Conservation (phyloP, 2,113 vertebrate species). For the Vicugna pacos region DNA sequence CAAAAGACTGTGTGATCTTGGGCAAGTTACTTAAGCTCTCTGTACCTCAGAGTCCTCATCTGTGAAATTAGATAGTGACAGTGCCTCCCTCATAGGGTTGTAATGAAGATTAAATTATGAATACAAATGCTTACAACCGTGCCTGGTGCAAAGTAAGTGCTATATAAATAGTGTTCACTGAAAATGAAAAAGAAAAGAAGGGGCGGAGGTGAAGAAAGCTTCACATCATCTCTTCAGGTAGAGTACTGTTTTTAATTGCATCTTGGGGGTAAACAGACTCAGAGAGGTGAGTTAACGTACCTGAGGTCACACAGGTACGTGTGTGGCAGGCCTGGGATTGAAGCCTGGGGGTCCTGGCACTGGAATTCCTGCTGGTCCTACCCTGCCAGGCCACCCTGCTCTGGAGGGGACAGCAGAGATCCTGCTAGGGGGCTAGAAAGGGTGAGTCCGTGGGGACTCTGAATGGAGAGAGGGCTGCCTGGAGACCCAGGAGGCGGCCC, state of each 20-base stretch:
- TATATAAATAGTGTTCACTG: neutral
- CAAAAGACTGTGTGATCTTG: neutral
- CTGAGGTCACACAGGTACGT: neutral
- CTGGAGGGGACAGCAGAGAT: neutral
- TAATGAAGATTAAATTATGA: neutral
- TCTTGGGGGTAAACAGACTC: neutral
- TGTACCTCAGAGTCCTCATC: neutral
- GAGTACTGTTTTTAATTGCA: neutral
- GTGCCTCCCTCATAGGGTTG: neutral
- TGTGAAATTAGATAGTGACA: neutral
- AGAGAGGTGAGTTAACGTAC: neutral
- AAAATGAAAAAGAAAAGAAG: neutral
- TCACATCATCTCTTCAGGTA: neutral
- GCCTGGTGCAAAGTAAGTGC: neutral
- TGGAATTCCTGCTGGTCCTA: neutral
- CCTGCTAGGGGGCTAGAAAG: neutral
- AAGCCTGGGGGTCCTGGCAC: neutral
- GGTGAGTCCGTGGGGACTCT: neutral
- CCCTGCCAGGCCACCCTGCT: no score
- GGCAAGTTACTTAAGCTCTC: neutral
- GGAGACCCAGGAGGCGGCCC: neutral
- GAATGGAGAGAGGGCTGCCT: neutral
- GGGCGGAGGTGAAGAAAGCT: neutral
- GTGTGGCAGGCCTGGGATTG: neutral
- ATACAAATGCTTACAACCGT: neutral